Conservation (phyloP, 2,888 invertebrate species). For the Sialis fuliginosa region DNA sequence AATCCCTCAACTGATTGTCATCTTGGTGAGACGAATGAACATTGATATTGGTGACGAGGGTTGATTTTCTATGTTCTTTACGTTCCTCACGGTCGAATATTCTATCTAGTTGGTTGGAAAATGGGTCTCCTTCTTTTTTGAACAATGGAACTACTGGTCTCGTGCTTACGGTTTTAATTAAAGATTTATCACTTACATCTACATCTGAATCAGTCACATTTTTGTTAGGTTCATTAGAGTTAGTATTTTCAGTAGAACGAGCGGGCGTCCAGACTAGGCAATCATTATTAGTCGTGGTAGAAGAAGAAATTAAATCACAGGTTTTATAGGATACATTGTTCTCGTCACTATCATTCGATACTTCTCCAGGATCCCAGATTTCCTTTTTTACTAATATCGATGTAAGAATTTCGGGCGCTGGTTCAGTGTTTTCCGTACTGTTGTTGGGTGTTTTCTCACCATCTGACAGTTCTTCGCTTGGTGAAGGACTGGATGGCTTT, state of each 20-base stretch:
- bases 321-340: constrained; percentile 19
- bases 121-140: constrained; percentile 36
- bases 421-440: constrained; percentile 9
- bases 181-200: not conserved
- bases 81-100: constrained; percentile 52
- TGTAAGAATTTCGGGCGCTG: constrained; percentile 17
- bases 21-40: constrained; percentile 22
- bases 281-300: constrained; percentile 17
- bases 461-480: constrained; percentile 10
- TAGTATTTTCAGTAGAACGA: constrained; percentile 1
- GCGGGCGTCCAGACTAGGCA: constrained; percentile 32
- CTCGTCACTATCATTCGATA: constrained; percentile 7
- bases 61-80: constrained; percentile 22
- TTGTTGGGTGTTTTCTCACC: constrained; percentile 10
- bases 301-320: constrained; percentile 18
- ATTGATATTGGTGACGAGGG: constrained; percentile 10
- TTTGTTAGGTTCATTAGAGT: constrained; percentile 17
- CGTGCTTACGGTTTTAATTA: not conserved
- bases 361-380: constrained; percentile 51
- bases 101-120: constrained; percentile 50
- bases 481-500: constrained; percentile 22
- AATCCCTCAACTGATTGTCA: constrained; percentile 22
- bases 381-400: constrained; percentile 32
- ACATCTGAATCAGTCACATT: constrained; percentile 15
- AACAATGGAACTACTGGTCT: not conserved